These are phyloP conservation scores for Abrostola tripartita DNA, from an alignment of 2,888 invertebrate genomes.

Conservation along the genomic window DNA sequence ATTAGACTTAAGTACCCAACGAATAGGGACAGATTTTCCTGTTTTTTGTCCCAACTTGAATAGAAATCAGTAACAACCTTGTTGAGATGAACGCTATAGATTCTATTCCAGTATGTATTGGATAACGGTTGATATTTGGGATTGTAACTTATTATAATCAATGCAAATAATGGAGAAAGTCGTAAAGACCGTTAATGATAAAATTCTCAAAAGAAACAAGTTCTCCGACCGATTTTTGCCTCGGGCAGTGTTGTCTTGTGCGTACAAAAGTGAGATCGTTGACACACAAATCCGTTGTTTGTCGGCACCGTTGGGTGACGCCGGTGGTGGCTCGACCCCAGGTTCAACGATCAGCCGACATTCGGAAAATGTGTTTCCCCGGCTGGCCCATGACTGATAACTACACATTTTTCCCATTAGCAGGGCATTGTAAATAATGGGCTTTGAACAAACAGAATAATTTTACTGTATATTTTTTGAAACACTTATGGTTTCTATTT, in stretches of 20 bases:
- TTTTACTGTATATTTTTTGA: conserved; percentile 9
- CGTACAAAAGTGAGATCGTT: conserved; percentile 57
- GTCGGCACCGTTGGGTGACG: conserved; percentile 73
- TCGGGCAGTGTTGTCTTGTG: conserved; percentile 35
- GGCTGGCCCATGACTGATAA: conserved; percentile 39
- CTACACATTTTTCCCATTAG: conserved; percentile 34
- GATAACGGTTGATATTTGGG: conserved; percentile 23
- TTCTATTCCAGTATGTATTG: conserved; percentile 3
- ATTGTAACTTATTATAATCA: conserved; percentile 32
- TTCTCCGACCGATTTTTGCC: conserved; percentile 47
- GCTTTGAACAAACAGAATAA: conserved; percentile 5
- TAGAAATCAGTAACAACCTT: conserved; percentile 6
- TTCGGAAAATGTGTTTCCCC: conserved; percentile 67
- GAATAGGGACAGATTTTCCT: conserved; percentile 23
- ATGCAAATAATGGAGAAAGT: conserved; percentile 55
- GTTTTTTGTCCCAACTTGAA: conserved; percentile 16
- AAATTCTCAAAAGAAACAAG: conserved; percentile 53
- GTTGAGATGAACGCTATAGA: conserved; percentile 4
- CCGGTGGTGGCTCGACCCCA: conserved; percentile 55
- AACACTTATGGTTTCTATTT: not conserved
- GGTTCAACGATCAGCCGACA: conserved; percentile 62
- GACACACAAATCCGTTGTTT: conserved; percentile 54
- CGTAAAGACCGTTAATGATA: conserved; percentile 42
- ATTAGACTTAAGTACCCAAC: conserved; percentile 13
- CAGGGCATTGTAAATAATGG: conserved; percentile 3